Percentiles rank a stretch among this genome's conserved stretches.
These are phyloP conservation scores for Sebastes glaucus DNA, from an alignment of 2,797 vertebrate genomes.

Conservation along the genomic window DNA sequence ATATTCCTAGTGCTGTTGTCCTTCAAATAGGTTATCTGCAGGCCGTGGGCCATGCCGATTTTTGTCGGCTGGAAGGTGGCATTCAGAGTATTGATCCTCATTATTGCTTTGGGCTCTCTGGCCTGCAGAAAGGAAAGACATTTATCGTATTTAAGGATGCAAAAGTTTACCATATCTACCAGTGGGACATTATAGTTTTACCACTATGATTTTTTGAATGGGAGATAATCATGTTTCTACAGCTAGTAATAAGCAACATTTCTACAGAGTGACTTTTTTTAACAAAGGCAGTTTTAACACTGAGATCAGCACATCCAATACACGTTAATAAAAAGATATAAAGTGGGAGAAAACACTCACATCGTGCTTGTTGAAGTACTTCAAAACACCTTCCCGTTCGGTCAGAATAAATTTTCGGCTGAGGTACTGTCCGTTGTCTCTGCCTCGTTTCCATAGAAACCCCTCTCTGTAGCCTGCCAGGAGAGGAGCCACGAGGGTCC, in stretches of 20 bases:
- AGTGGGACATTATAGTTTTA: not conserved
- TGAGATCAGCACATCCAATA: not conserved
- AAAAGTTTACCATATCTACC: not conserved
- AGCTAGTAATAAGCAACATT: not conserved
- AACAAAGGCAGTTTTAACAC: not conserved
- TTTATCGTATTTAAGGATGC: not conserved
- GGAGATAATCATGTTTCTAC: not conserved
- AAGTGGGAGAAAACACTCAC: slow-evolving; percentile 75
- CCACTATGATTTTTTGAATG: not conserved
- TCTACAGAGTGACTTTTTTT: not conserved
- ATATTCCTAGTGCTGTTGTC: slow-evolving; percentile 98
- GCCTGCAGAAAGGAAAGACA: slow-evolving; percentile 79
- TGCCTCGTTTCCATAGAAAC: slow-evolving; percentile 94
- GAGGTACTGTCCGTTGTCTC: slow-evolving; percentile 95
- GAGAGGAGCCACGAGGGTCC: slow-evolving; percentile 25
- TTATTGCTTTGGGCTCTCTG: slow-evolving; percentile 93
- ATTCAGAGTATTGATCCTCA: slow-evolving; percentile 93
- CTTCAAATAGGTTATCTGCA: slow-evolving; percentile 96
- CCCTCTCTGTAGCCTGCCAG: slow-evolving; percentile 94
- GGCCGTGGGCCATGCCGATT: slow-evolving; percentile 90
- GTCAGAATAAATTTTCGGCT: slow-evolving; percentile 95
- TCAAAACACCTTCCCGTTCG: slow-evolving; percentile 92
- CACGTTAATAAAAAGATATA: not conserved
- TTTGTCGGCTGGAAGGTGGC: slow-evolving; percentile 94
- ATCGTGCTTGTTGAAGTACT: slow-evolving; percentile 95